Evolutionary conservation across 2,113 vertebrate genomes (phyloP).

Genomic region (Tringa solitaria): DNA sequence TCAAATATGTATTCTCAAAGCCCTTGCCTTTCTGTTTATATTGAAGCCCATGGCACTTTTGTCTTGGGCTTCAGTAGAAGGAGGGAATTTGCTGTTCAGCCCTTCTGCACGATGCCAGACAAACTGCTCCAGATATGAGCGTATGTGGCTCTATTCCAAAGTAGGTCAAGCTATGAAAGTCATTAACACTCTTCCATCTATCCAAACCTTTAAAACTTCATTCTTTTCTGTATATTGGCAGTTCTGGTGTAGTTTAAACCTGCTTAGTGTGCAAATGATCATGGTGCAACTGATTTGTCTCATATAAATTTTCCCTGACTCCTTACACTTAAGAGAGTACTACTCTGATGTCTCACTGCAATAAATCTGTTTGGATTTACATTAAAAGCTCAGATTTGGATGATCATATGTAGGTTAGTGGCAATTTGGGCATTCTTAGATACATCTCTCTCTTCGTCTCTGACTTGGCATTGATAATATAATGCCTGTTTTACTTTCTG

Average conservation of each 20-base stretch:
- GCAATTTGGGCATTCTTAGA: neutral
- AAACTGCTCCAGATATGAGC: neutral
- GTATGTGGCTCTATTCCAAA: neutral
- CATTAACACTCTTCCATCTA: neutral
- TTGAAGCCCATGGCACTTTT: neutral
- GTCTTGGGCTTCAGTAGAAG: neutral
- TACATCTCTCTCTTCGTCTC: neutral
- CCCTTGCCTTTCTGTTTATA: neutral
- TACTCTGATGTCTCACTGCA: neutral
- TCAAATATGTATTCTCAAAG: accelerated
- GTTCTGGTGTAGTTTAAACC: neutral
- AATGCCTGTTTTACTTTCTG: neutral
- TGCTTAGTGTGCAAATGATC: neutral
- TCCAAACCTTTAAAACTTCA: neutral
- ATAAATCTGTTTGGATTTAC: neutral
- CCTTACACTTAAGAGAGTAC: neutral
- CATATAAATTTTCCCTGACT: neutral
- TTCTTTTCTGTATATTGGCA: neutral
- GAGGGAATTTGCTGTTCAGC: neutral
- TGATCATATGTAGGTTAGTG: neutral
- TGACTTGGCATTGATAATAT: neutral
- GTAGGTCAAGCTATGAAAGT: conserved; percentile 17
- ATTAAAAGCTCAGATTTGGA: neutral
- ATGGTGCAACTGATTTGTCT: neutral
- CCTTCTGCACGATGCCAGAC: neutral